Evolutionary conservation across 1,140 invertebrate species (phyloP), one percentile per base, ranked within the genome.

Genomic region (Pissodes strobi): DNA sequence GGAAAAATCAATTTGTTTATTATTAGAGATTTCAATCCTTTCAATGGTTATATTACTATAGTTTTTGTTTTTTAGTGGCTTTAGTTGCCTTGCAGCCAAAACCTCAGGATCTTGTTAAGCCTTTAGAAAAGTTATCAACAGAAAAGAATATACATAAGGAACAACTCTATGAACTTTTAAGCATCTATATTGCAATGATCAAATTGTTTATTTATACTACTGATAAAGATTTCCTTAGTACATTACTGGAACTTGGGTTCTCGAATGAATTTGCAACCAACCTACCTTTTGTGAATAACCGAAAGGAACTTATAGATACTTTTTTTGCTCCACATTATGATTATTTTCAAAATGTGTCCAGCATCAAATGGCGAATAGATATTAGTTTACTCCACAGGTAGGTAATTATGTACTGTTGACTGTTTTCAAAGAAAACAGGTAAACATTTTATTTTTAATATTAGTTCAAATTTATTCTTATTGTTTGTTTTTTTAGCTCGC

Each of bases 331-430:
- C 55, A 15, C 58, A 43, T 41, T 45, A 66, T 41, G 41, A 48
- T 15, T 52, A 66, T 57, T 70, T 71, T 63, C 37, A 58, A 27
- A 71, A 71, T 64, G 34, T 71, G 15, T 58, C 52, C 0, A 64
- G 49, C 21, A 58, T 73, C 30, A 71, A 70, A 30, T 73, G 71
- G 71, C 68, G 66, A 66, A 68, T 73, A 45, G 71, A 73, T 71
- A 70, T 73, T 9, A 73, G 71, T 64, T 67, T 73, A 63, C 52
- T 56, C 38, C 52, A 67, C 30, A 71, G 69, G 71, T 73, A 66
- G n/a, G n/a, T n/a, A n/a, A n/a, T n/a, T n/a, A n/a, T n/a, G n/a
- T n/a, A n/a, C n/a, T n/a, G n/a, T n/a, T n/a, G n/a, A n/a, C n/a
- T n/a, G n/a, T n/a, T n/a, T n/a, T n/a, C n/a, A n/a, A n/a, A n/a